Conservation (phyloP, 2,888 invertebrate species). For the Choristoneura rosaceana region DNA sequence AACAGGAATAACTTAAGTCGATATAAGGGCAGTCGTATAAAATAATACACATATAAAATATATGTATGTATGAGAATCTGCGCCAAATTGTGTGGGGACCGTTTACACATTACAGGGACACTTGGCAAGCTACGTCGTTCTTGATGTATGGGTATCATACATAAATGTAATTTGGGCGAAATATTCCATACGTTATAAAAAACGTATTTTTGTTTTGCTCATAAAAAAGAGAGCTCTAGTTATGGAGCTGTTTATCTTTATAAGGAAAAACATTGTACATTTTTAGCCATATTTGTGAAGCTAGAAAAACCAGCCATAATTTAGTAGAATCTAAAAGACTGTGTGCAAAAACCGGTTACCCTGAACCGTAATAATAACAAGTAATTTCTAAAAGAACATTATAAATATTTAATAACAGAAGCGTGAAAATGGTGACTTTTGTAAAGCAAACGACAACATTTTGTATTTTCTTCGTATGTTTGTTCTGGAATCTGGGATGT, state of each 20-base stretch:
- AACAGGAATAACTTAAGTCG: constrained; percentile 5
- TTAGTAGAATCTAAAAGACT: no score
- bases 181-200: constrained; percentile 3
- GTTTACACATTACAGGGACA: constrained; percentile 9
- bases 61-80: not conserved
- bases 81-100: constrained; percentile 16
- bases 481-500: no score
- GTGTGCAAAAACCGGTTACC: no score
- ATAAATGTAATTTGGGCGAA: constrained; percentile 1
- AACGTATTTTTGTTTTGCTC: not conserved
- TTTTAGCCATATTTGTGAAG: no score
- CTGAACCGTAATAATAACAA: no score
- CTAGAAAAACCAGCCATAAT: no score
- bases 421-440: no score
- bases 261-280: no score
- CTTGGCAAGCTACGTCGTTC: constrained; percentile 9
- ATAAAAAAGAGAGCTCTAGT: not conserved
- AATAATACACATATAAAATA: constrained; percentile 11
- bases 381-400: no score
- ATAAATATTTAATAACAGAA: no score
- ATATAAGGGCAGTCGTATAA: constrained; percentile 14
- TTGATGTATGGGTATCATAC: constrained; percentile 7
- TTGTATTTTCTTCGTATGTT: no score
- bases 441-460: no score
- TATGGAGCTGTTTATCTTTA: not conserved